Conservation (phyloP, 1,140 invertebrate species). For the Adoxophyes honmai region DNA sequence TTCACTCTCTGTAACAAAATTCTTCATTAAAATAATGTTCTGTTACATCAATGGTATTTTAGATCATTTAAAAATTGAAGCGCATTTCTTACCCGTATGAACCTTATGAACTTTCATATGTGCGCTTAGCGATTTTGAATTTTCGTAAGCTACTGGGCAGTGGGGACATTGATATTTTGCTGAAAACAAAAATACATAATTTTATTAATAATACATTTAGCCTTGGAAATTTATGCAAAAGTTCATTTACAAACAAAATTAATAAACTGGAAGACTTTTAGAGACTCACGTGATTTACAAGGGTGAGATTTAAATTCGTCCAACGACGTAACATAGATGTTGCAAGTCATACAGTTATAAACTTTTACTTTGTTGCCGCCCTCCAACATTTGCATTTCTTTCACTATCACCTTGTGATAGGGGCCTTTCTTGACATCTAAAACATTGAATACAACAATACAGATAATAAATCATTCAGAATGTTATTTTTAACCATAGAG, state of each 20-base stretch:
- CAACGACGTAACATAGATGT: slow-evolving; percentile 45
- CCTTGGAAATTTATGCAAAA: no score
- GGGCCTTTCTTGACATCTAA: slow-evolving; percentile 39
- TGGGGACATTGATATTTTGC: slow-evolving; percentile 68
- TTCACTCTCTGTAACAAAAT: slow-evolving; percentile 17
- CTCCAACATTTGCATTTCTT: slow-evolving; percentile 34
- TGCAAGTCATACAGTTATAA: slow-evolving; percentile 58
- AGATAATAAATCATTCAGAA: no score
- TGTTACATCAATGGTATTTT: no score
- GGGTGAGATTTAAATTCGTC: slow-evolving; percentile 53
- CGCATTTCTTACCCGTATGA: slow-evolving; percentile 36
- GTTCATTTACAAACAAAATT: no score
- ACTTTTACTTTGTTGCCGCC: slow-evolving; percentile 41
- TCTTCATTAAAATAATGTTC: no score
- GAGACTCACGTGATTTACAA: slow-evolving; percentile 60
- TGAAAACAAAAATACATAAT: slow-evolving; percentile 33
- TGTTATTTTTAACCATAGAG: no score
- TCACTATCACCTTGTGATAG: slow-evolving; percentile 54
- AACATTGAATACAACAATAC: slow-evolving; percentile 24
- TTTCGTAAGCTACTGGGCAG: slow-evolving; percentile 68
- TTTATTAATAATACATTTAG: no score
- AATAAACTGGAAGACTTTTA: no score
- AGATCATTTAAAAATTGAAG: no score
- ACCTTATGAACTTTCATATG: slow-evolving; percentile 76
- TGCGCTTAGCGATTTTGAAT: slow-evolving; percentile 67